Base-by-base conservation (phyloP, 2,888 invertebrate species). In the Eupithecia dodoneata region DNA sequence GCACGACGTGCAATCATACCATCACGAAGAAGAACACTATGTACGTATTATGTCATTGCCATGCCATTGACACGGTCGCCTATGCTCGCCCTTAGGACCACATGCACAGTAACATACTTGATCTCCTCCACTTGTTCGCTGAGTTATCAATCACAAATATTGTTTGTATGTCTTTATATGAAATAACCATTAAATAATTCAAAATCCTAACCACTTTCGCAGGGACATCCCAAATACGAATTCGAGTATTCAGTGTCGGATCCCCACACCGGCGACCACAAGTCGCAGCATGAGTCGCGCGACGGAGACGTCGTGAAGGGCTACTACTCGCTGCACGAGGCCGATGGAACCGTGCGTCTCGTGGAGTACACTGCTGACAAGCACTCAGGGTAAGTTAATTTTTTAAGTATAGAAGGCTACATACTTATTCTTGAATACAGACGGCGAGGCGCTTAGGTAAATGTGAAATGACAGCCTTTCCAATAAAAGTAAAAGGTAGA, bases 221-320 rank as follows among this genome's bases (percentile, higher is more conserved):
- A 90, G 90, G 80, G 87, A 0, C 84, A 86, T 74, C 88, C 89
- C 2, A 89, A 89, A 73, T 89, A 89, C 78, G 87, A 88, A 73
- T 94, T 93, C 85, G 91, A 89, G 81, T 95, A 95, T 83, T 91
- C 92, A 74, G 95, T 95, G 47, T 86, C 90, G 74, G 94, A 95
- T 81, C 89, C 89, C 15, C 93, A 94, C 85, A 95, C 95, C 72
- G 93, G 93, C 30, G 95, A 95, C 87, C 86, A 89, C 84, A 94
- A 94, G 87, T 84, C 85, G 78, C 94, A 94, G 87, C 89, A 91
- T 70, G 95, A 95, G 85, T 89, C 89, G 81, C 90, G 92, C 74
- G 93, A 94, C 88, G 96, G 96, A 71, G 94, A 96, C 83, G 93
- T 91, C 72, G 96, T 96, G 71, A 92, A 94, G 85, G 96, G 96